Evolutionary conservation across 2,888 invertebrate genomes (phyloP).

Genomic region (Glaucopsyche alexis): DNA sequence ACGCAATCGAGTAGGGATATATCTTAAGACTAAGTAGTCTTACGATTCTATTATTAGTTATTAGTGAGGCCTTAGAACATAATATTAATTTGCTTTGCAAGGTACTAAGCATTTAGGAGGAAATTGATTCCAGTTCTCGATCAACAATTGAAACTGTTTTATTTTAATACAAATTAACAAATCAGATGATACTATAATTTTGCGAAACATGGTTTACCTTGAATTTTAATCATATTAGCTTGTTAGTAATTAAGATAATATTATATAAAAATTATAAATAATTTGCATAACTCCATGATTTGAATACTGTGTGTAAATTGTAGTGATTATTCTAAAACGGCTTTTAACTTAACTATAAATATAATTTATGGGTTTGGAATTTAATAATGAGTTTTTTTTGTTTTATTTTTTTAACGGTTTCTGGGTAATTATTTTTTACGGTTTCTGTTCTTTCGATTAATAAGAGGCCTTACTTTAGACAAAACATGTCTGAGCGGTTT

Average conservation of each 20-base stretch:
- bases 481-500: too few species aligned
- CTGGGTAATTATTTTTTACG: too few species aligned
- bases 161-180: background rate
- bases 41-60: background rate
- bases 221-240: background rate
- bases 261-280: background rate
- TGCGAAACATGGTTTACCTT: background rate
- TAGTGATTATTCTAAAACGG: background rate
- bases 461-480: too few species aligned
- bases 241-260: background rate
- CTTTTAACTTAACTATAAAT: background rate
- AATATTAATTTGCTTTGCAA: background rate
- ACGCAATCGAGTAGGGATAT: too few species aligned
- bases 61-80: background rate
- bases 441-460: too few species aligned
- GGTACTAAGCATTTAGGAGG: background rate
- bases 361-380: too few species aligned
- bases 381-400: too few species aligned
- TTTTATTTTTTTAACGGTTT: too few species aligned
- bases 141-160: background rate
- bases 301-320: background rate
- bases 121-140: background rate
- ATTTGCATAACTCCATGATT: background rate
- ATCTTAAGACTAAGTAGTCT: too few species aligned
- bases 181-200: background rate